Conservation (phyloP, 2,888 invertebrate genomes). For the Athetis lepigone region DNA sequence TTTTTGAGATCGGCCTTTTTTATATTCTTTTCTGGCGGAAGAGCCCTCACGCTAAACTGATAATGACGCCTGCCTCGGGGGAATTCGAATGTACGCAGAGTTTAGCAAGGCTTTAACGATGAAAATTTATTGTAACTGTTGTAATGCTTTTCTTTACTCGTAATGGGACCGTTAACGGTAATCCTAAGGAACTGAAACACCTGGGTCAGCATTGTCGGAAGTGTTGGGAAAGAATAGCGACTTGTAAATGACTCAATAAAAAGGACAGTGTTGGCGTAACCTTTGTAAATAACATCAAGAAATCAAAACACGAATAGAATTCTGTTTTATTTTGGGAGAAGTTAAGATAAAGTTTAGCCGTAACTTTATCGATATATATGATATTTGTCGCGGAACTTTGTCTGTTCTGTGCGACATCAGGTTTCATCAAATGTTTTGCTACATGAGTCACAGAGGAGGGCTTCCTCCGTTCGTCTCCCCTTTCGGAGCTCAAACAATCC, state of each 20-base stretch:
- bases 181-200: constrained; percentile 81
- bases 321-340: constrained; percentile 23
- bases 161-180: constrained; percentile 82
- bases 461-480: constrained; percentile 64
- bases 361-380: constrained; percentile 40
- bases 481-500: constrained; percentile 73
- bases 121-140: constrained; percentile 86
- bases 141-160: constrained; percentile 82
- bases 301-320: constrained; percentile 21
- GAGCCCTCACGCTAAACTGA: constrained; percentile 87
- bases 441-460: constrained; percentile 56
- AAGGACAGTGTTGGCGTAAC: constrained; percentile 10
- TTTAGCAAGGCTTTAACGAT: constrained; percentile 81
- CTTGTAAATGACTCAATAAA: constrained; percentile 48
- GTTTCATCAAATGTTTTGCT: constrained; percentile 59
- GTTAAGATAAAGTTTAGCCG: constrained; percentile 18
- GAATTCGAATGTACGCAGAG: constrained; percentile 69
- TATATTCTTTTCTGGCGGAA: constrained; percentile 82
- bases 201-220: constrained; percentile 67
- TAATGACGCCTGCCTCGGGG: constrained; percentile 82
- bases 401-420: constrained; percentile 41
- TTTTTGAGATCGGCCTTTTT: constrained; percentile 81
- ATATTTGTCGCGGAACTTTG: constrained; percentile 57
- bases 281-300: constrained; percentile 22
- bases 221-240: constrained; percentile 54